Evolutionary conservation across 2,113 vertebrate species (phyloP).

Genomic region (Canis aureus): DNA sequence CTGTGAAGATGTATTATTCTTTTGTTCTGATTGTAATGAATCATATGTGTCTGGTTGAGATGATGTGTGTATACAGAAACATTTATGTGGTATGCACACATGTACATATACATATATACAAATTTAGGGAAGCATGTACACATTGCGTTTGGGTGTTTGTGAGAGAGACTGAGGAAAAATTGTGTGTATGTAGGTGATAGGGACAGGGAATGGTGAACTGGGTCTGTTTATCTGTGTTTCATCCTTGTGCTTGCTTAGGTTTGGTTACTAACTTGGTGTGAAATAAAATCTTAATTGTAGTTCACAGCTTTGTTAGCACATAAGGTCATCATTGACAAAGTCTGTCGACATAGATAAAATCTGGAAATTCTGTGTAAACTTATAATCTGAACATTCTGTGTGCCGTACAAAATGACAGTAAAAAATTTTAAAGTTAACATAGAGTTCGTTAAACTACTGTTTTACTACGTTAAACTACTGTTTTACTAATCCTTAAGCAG

Average conservation of each 20-base stretch:
- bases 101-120: not conserved
- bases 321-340: constrained; percentile 40
- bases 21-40: not conserved
- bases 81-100: not conserved
- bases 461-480: constrained; percentile 18
- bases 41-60: not conserved
- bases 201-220: not conserved
- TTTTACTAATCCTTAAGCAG: constrained; percentile 26
- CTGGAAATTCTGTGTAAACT: constrained; percentile 42
- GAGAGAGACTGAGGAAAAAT: not conserved
- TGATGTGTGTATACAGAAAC: not conserved
- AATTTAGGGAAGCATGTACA: not conserved
- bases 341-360: constrained; percentile 58
- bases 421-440: not conserved
- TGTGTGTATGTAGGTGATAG: not conserved
- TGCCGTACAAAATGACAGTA: constrained; percentile 10
- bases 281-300: constrained; percentile 57
- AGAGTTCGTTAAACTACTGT: constrained; percentile 33
- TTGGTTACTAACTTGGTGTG: constrained; percentile 57
- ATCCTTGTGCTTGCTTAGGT: constrained; percentile 21
- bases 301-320: constrained; percentile 59
- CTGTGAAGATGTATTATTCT: not conserved
- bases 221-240: not conserved
- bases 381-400: not conserved
- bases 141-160: not conserved